Base-by-base conservation (phyloP, 2,113 vertebrate species). In the Mastomys coucha region DNA sequence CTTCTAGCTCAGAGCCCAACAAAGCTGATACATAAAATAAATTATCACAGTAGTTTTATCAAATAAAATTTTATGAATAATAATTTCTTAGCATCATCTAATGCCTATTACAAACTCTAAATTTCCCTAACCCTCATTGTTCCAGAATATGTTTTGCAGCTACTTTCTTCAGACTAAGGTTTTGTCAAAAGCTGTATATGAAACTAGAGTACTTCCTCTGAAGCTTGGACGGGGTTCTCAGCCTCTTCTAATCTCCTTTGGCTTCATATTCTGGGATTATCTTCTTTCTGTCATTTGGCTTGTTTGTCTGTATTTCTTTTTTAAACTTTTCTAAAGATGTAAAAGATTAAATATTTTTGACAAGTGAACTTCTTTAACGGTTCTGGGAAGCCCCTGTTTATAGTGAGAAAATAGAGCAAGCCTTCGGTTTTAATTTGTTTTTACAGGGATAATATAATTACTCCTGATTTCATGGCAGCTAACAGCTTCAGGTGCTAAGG, bases 361-460 rank as follows among this genome's bases (percentile, higher is more conserved):
- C 94, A 96, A 92, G n/a, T 36, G 8, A 39, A 75, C 33, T 78
- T 88, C 72, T 91, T 78, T 95, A 95, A 69, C 82, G 70, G 90
- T 33, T 16, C 87, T 96, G 89, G 70, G 86, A 97, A 98, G 31
- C 86, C 49, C 26, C 28, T 88, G 87, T 92, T 95, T 97, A 96
- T 96, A 96, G 96, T 89, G 77, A 85, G 16, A 93, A 98, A 97
- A 89, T 88, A 92, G 91, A 96, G 96, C 92, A 95, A 97, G 95
- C 86, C 89, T 81, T 86, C 91, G 92, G 67, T 93, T 97, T 97
- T 96, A 97, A 96, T 97, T 97, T 98, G 96, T 96, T 97, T 97
- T 97, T 95, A 88, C 11, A 97, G 31, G 95, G 81, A 95, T 96
- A 97, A 94, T 92, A 91, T 95, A 97, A 97, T 96, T 86, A 97